Evolutionary conservation across 2,888 invertebrate genomes (phyloP).

Genomic region (Dynastes tityus): DNA sequence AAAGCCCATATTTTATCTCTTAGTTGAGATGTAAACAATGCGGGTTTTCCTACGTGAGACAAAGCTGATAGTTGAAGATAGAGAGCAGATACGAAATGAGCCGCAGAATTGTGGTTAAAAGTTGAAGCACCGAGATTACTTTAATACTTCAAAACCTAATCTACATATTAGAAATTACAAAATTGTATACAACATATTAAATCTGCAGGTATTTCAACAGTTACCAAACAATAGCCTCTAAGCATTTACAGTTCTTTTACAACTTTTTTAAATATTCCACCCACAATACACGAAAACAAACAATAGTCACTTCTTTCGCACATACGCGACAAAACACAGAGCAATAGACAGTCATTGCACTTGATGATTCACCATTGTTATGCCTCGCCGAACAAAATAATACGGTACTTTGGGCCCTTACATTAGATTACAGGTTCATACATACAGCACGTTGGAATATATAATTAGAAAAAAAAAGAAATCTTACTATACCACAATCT

Average conservation of each 20-base stretch:
- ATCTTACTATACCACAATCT: not conserved
- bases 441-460: not conserved
- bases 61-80: too few species aligned
- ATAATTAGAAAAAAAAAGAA: not conserved
- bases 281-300: constrained; percentile 18
- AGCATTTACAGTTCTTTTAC: not conserved
- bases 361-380: constrained; percentile 36
- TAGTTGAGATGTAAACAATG: too few species aligned
- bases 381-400: constrained; percentile 36
- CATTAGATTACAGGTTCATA: constrained; percentile 13
- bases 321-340: not conserved
- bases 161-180: too few species aligned
- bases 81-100: too few species aligned
- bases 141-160: not conserved
- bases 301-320: constrained; percentile 32
- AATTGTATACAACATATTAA: not conserved
- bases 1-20: too few species aligned
- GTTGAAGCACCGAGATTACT: too few species aligned
- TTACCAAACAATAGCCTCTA: not conserved
- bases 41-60: too few species aligned
- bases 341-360: constrained; percentile 30
- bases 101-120: too few species aligned
- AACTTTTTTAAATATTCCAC: constrained; percentile 31
- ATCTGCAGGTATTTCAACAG: too few species aligned
- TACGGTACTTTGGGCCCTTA: constrained; percentile 35